These are phyloP conservation scores for Brachyistius frenatus DNA, from an alignment of 2,113 vertebrate species.

Conservation along the genomic window DNA sequence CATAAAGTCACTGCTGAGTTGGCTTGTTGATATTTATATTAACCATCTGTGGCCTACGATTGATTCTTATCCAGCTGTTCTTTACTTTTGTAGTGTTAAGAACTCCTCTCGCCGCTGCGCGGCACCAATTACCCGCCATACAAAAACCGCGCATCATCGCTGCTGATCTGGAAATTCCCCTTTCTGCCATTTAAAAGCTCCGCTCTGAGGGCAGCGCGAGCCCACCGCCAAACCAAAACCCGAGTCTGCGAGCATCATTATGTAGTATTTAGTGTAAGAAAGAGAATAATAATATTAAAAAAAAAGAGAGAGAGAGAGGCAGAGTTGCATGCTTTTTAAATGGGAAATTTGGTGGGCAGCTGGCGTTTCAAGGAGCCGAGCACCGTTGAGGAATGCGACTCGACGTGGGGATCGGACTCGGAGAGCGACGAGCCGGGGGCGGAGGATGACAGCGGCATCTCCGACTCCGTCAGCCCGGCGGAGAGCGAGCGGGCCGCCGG, in stretches of 20 bases:
- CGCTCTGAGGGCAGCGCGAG: constrained; percentile 9
- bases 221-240: neutral
- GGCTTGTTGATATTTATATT: no score
- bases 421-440: constrained; percentile 79
- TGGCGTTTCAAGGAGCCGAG: constrained; percentile 87
- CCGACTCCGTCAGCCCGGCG: constrained; percentile 67
- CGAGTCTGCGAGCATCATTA: neutral
- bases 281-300: neutral
- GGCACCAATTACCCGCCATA: constrained; percentile 59
- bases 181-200: constrained; percentile 65
- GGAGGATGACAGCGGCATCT: constrained; percentile 78
- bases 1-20: no score
- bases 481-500: constrained; percentile 65
- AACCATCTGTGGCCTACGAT: no score
- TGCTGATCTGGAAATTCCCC: constrained; percentile 58
- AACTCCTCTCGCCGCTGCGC: neutral
- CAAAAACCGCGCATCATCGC: constrained; percentile 30
- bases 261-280: constrained; percentile 28
- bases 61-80: no score
- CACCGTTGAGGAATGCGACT: constrained; percentile 88
- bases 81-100: constrained; percentile 19
- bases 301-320: neutral
- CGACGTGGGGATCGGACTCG: constrained; percentile 88
- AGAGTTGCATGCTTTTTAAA: constrained; percentile 67
- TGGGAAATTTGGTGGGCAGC: constrained; percentile 87